These are phyloP conservation scores for Ptychadena robeensis DNA, from an alignment of 2,797 vertebrate genomes.

Conservation along the genomic window DNA sequence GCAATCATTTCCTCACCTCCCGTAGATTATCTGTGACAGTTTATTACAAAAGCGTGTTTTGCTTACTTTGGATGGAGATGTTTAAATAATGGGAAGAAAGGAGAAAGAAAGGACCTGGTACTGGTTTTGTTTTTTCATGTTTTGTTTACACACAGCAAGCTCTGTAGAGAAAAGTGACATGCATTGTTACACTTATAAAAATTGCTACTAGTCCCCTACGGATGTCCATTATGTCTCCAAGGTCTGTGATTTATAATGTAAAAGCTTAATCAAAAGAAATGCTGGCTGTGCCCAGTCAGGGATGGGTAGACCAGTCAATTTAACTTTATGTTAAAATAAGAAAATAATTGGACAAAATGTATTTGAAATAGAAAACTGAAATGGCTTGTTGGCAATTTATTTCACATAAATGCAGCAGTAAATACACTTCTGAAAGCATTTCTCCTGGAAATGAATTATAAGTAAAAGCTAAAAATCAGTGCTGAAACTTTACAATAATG, in stretches of 20 bases:
- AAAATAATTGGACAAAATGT: conserved; percentile 80
- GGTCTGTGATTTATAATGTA: conserved; percentile 73
- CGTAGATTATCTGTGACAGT: conserved; percentile 12
- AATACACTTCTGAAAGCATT: conserved; percentile 77
- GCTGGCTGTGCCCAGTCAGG: conserved; percentile 74
- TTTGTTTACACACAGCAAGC: conserved; percentile 75
- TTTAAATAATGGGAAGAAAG: conserved; percentile 50
- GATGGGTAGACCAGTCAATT: conserved; percentile 78
- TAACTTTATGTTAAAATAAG: conserved; percentile 79
- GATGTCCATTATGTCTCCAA: conserved; percentile 76
- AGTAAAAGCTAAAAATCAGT: conserved; percentile 66
- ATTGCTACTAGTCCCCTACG: conserved; percentile 74
- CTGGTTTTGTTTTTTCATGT: conserved; percentile 64
- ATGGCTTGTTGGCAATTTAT: conserved; percentile 79
- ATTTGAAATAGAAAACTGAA: conserved; percentile 80
- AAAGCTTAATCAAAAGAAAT: conserved; percentile 84
- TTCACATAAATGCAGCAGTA: conserved; percentile 74
- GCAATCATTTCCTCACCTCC: conserved; percentile 39
- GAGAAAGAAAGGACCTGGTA: conserved; percentile 33
- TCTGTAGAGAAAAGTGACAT: conserved; percentile 69
- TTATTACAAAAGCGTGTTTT: conserved; percentile 50
- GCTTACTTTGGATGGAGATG: conserved; percentile 36
- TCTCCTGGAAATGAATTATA: conserved; percentile 76
- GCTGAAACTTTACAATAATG: conserved; percentile 20
- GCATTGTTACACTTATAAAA: conserved; percentile 73